Evolutionary conservation across 2,888 invertebrate species (phyloP).

Genomic region (Gortyna flavago): DNA sequence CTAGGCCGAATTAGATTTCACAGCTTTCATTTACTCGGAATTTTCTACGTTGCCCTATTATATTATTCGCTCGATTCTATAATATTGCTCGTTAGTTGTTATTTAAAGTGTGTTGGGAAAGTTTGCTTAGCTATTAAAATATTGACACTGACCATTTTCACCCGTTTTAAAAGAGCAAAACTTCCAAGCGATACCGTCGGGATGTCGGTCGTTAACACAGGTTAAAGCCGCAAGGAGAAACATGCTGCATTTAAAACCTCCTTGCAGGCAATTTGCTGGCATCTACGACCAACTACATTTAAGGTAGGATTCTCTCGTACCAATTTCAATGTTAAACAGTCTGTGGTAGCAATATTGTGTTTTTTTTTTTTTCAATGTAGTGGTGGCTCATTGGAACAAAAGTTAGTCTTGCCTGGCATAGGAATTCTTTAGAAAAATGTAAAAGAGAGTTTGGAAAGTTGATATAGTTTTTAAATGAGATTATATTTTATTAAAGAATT

Average conservation of each 20-base stretch:
- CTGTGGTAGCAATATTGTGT: not conserved
- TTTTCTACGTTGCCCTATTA: constrained; percentile 36
- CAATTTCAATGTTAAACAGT: constrained; percentile 21
- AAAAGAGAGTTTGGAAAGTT: constrained; percentile 11
- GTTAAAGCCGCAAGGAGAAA: constrained; percentile 55
- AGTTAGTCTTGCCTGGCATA: constrained; percentile 1
- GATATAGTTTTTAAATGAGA: not conserved
- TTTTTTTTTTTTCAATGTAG: constrained; percentile 12
- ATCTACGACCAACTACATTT: constrained; percentile 34
- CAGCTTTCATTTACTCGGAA: constrained; percentile 34
- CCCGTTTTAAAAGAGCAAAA: constrained; percentile 13
- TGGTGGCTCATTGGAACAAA: constrained; percentile 20
- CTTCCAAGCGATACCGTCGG: constrained; percentile 4
- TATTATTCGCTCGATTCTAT: constrained; percentile 19
- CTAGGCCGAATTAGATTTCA: constrained; percentile 36
- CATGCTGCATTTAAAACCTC: constrained; percentile 47
- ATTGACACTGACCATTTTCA: constrained; percentile 25
- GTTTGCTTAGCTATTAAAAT: not conserved
- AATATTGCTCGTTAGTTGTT: constrained; percentile 18
- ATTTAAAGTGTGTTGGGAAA: constrained; percentile 8
- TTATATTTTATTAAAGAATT: not conserved
- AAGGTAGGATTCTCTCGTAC: constrained; percentile 3
- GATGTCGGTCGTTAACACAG: constrained; percentile 32
- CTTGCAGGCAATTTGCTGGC: constrained; percentile 45
- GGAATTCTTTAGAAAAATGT: constrained; percentile 12